Evolutionary conservation across 2,888 invertebrate genomes (phyloP), one percentile per base, ranked within the genome.

Genomic region (Latheticus oryzae): DNA sequence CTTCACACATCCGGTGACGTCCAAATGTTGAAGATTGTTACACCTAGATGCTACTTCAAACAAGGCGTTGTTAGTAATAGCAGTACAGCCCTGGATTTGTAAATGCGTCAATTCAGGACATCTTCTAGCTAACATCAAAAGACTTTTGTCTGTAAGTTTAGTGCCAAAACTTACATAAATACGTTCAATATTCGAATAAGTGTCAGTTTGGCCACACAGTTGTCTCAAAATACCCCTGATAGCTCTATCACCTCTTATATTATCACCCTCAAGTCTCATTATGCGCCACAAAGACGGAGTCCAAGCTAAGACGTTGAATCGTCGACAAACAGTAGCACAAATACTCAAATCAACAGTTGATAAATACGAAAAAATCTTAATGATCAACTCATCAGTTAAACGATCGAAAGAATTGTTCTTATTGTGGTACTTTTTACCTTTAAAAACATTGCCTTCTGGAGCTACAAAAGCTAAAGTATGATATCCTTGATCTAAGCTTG

Each of bases 61-160:
- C 43, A 95, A 77, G 0, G 91, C 87, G 33, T 87, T 83, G 67
- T 93, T 91, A 42, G 91, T 88, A 67, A 94, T 83, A 57, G 85
- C 85, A 42, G 83, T 82, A 64, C 91, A 90, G 1, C 87, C 87
- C 58, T 90, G 90, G 43, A 93, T 81, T 60, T 93, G 91, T 47
- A 95, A 79, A 71, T 91, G 90, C 2, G 91, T 88, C 53, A 95
- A 79, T 74, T 91, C 90, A 0, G 93, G 89, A 78, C 93, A 94
- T 33, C 90, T 83, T 30, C 90, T 84, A 0, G 91, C 89, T 19
- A 94, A 79, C 33, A 90, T 78, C 68, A 88, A 84, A 5, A 94
- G 81, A 8, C 93, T 92, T 55, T 87, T 87, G 73, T 93, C 90
- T 2, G 91, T 87, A 55, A 94, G 83, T 79, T 86, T 82, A 55